A percentile compares a stretch with the other conserved stretches of the same genome.
These are phyloP conservation scores for Zaprionus capensis DNA, from an alignment of 1,140 invertebrate genomes.

Conservation along the genomic window DNA sequence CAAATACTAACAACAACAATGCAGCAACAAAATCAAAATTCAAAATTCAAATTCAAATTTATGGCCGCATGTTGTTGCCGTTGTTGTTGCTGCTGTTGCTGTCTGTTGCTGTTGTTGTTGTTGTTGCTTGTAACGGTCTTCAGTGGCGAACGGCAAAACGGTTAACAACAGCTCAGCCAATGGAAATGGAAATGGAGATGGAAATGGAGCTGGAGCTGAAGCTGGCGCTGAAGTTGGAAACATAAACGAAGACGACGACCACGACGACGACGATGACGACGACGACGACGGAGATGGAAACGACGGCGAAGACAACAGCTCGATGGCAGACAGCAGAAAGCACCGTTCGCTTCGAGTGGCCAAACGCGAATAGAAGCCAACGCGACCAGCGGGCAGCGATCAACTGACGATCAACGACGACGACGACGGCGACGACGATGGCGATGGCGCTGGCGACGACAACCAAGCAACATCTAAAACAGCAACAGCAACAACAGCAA, in stretches of 20 bases:
- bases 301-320: constrained; percentile 27
- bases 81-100: constrained; percentile 42
- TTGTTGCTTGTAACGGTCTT: constrained; percentile 58
- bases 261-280: constrained; percentile 22
- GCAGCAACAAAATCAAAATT: constrained; percentile 29
- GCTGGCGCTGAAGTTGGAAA: constrained; percentile 9
- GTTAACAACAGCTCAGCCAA: constrained; percentile 21
- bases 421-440: background rate
- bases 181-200: constrained; percentile 21
- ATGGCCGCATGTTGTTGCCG: constrained; percentile 52
- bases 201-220: constrained; percentile 4
- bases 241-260: constrained; percentile 9
- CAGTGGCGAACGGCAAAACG: constrained; percentile 36
- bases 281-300: constrained; percentile 17
- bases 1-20: constrained; percentile 27
- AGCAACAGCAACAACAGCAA: constrained; percentile 19
- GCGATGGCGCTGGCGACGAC: constrained; percentile 13
- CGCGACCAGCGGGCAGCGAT: constrained; percentile 55
- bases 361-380: constrained; percentile 74
- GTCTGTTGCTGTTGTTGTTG: constrained; percentile 34
- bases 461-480: constrained; percentile 24
- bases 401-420: constrained; percentile 12
- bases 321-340: constrained; percentile 50
- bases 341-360: constrained; percentile 76
- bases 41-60: constrained; percentile 61